Percentiles rank a stretch among this genome's conserved stretches.
Conservation (phyloP, 1,140 invertebrate species). For the Nasonia longicornis region DNA sequence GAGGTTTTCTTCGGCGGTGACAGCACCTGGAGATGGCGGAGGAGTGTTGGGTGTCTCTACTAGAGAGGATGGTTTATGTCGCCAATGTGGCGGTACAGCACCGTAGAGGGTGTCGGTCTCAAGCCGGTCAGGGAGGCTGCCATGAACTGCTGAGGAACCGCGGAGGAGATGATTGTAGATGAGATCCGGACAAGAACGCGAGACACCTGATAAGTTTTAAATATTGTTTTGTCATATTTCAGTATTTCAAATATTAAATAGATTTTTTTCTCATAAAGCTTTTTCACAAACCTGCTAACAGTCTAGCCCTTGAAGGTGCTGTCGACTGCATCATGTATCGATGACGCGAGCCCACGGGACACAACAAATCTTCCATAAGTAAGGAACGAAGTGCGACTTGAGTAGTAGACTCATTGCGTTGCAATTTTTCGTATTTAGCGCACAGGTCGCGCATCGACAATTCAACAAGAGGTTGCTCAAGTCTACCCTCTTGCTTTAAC, state of each 20-base stretch:
- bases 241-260: slow-evolving; percentile 1
- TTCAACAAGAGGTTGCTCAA: slow-evolving; percentile 80
- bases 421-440: slow-evolving; percentile 78
- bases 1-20: slow-evolving; percentile 69
- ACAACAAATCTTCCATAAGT: slow-evolving; percentile 88
- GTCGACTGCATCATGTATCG: slow-evolving; percentile 85
- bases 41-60: slow-evolving; percentile 74
- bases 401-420: slow-evolving; percentile 76
- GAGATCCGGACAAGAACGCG: slow-evolving; percentile 87
- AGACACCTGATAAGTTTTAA: slow-evolving; percentile 69
- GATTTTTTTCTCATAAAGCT: background rate
- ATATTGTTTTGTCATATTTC: background rate
- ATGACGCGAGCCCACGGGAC: slow-evolving; percentile 81
- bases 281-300: slow-evolving; percentile 53
- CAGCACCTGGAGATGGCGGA: slow-evolving; percentile 75
- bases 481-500: slow-evolving; percentile 75
- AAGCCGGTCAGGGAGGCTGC: slow-evolving; percentile 79
- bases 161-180: slow-evolving; percentile 49
- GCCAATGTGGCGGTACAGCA: slow-evolving; percentile 61
- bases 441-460: slow-evolving; percentile 86
- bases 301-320: slow-evolving; percentile 61
- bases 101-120: slow-evolving; percentile 71
- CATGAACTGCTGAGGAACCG: slow-evolving; percentile 31
- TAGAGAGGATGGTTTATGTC: slow-evolving; percentile 54
- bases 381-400: slow-evolving; percentile 85